These are phyloP conservation scores for Esox masquinongy DNA, from an alignment of 2,797 vertebrate species.

Conservation along the genomic window DNA sequence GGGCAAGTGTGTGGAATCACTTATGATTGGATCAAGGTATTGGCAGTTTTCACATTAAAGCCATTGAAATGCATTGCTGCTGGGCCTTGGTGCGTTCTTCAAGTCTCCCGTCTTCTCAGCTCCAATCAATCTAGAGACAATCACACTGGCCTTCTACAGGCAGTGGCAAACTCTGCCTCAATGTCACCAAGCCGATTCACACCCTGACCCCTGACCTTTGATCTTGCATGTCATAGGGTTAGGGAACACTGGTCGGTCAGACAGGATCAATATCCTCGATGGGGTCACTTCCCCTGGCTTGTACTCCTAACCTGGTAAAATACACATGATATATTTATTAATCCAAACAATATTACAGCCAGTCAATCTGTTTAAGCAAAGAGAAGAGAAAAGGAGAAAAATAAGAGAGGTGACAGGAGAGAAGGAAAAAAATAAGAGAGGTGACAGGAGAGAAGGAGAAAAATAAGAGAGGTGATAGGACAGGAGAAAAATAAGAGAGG, in stretches of 20 bases:
- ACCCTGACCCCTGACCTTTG: constrained; percentile 79
- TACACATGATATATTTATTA: constrained; percentile 56
- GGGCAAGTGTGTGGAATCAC: constrained; percentile 39
- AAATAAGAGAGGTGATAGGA: no score
- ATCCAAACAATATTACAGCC: constrained; percentile 79
- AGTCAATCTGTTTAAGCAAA: constrained; percentile 31
- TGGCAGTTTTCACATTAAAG: constrained; percentile 76
- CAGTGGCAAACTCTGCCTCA: constrained; percentile 49
- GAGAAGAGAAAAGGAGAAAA: neutral
- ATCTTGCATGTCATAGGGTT: constrained; percentile 77
- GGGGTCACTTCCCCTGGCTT: constrained; percentile 78
- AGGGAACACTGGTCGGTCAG: constrained; percentile 76
- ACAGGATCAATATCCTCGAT: constrained; percentile 82
- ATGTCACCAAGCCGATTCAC: constrained; percentile 74
- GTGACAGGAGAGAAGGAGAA: no score
- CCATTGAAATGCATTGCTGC: constrained; percentile 77
- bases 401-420: neutral
- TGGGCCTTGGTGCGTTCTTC: constrained; percentile 32
- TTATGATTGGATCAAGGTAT: constrained; percentile 74
- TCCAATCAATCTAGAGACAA: constrained; percentile 72
- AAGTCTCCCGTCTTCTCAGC: constrained; percentile 32
- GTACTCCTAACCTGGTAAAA: constrained; percentile 57
- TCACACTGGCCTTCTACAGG: constrained; percentile 68
- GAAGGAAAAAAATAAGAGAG: no score
- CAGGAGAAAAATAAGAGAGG: neutral